These are phyloP conservation scores for Psilopogon haemacephalus DNA, from an alignment of 2,113 vertebrate genomes.

Conservation along the genomic window DNA sequence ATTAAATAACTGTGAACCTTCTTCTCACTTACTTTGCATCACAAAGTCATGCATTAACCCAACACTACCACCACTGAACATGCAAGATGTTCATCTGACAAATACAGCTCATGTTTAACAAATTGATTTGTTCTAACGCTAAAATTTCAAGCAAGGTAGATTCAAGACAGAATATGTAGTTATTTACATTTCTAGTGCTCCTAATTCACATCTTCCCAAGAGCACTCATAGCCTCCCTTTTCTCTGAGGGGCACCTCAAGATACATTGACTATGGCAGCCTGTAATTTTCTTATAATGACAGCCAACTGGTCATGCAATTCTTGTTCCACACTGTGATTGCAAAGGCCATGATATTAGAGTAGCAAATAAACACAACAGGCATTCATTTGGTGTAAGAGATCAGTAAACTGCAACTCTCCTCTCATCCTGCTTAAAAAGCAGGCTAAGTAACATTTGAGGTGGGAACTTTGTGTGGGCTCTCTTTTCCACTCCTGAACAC, in stretches of 20 bases:
- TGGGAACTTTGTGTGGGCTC: neutral
- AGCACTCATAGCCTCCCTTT: neutral
- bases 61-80: neutral
- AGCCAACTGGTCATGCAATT: neutral
- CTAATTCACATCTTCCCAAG: neutral
- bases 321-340: neutral
- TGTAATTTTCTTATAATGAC: neutral
- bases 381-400: neutral
- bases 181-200: neutral
- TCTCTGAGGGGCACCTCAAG: neutral
- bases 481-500: neutral
- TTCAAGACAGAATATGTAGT: neutral
- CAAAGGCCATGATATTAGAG: neutral
- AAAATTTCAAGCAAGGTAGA: neutral
- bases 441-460: neutral
- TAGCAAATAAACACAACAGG: neutral
- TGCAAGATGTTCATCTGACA: neutral
- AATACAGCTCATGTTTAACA: neutral
- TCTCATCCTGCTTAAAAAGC: neutral
- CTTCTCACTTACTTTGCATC: neutral
- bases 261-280: neutral
- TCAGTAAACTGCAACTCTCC: neutral
- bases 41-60: neutral
- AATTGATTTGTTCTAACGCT: neutral
- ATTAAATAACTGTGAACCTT: neutral